Evolutionary conservation across 2,113 vertebrate species (phyloP), one percentile per base, ranked within the genome.

Genomic region (Alexandromys fortis): DNA sequence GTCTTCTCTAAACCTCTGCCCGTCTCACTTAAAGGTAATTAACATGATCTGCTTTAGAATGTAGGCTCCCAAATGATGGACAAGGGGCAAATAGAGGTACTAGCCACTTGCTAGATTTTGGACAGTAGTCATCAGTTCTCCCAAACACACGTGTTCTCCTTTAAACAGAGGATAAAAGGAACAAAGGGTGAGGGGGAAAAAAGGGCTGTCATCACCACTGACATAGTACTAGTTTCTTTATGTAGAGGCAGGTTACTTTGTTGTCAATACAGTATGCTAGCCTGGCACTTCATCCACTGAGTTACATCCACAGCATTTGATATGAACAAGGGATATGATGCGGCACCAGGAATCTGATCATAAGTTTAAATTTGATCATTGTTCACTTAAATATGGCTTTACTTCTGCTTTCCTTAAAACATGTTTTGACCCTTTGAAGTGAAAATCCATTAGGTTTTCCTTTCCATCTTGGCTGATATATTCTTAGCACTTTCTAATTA

Each of bases 381-480:
- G 26, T 79, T 88, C 33, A 70, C 70, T 73, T 52, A 65, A 86
- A 79, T 45, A 17, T 10, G 86, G 33, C 68, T 70, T 72, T n/a
- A 58, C 33, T 92, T 87, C 52, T 55, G 7, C 38, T 87, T 96
- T 90, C 49, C n/a, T 94, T 95, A 85, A 78, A 92, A 90, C 47
- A 77, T 94, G 47, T 26, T 70, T 33, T 85, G 58, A 78, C 28
- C 14, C 13, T 75, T 86, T 82, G 47, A 96, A 96, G 83, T 91
- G 63, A 76, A 97, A 95, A 86, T 61, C 2, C 0, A 4, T 82
- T 42, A 78, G 68, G 21, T 38, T 93, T 95, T 86, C 85, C 65
- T 94, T 86, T 52, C 47, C 26, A 42, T 92, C 17, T 90, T 86
- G 79, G 65, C 33, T 95, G 52, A 87, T 42, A 96, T 86, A 77